A percentile compares a stretch with the other conserved stretches of the same genome.
Evolutionary conservation across 1,140 invertebrate genomes (phyloP).

Genomic region (Dysdera silvatica): DNA sequence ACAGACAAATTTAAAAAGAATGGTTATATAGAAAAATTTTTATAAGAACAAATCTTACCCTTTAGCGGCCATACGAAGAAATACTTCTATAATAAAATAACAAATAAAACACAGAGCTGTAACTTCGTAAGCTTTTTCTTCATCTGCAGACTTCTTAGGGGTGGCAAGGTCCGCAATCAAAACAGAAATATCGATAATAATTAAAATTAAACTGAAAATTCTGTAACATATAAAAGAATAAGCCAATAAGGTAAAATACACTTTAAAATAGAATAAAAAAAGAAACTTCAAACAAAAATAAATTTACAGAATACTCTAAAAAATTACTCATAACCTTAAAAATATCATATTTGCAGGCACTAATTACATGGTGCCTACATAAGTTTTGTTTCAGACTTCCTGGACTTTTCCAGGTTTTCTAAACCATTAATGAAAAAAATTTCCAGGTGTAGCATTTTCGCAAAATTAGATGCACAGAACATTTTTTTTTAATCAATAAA

Average conservation of each 20-base stretch:
- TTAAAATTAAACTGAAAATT: slow-evolving; percentile 36
- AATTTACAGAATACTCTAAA: too few species aligned
- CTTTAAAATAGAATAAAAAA: not conserved
- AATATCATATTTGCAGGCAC: too few species aligned
- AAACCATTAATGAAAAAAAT: too few species aligned
- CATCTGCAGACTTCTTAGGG: slow-evolving; percentile 29
- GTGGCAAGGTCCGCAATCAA: slow-evolving; percentile 43
- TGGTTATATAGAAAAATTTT: not conserved
- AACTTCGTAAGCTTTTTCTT: slow-evolving; percentile 30
- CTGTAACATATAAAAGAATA: slow-evolving; percentile 10
- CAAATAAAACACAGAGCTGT: slow-evolving; percentile 42
- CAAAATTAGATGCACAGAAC: too few species aligned
- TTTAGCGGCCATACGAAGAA: slow-evolving; percentile 42
- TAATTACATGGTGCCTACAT: too few species aligned
- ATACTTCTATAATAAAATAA: slow-evolving; percentile 45
- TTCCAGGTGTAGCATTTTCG: too few species aligned
- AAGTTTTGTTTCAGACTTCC: too few species aligned
- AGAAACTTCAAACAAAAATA: not conserved
- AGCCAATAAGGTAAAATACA: not conserved
- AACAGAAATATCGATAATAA: slow-evolving; percentile 44
- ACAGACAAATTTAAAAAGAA: too few species aligned
- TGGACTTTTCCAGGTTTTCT: too few species aligned
- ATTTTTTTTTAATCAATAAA: too few species aligned
- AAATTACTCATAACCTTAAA: too few species aligned
- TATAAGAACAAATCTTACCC: slow-evolving; percentile 37